phyloP scores from a whole-genome alignment of 2,888 invertebrate species.

The Drosophila eohydei region DNA sequence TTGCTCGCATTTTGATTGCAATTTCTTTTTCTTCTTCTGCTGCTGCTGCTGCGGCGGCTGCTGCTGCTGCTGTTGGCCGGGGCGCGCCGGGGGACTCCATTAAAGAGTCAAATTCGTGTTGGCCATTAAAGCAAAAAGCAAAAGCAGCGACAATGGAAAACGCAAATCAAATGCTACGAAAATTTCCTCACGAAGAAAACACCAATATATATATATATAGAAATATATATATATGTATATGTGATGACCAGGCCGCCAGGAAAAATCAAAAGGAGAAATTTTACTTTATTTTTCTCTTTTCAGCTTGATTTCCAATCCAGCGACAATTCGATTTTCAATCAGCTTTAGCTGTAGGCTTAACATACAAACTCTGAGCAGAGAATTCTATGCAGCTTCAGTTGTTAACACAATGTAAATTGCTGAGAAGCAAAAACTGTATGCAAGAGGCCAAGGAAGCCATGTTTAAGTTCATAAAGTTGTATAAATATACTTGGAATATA shows the following conservation, averaged over 20 bases:
- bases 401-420: not conserved
- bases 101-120: conserved; percentile 79
- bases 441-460: not conserved
- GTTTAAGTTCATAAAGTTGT: no score
- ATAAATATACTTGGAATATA: no score
- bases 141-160: conserved; percentile 74
- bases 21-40: conserved; percentile 65
- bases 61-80: conserved; percentile 23
- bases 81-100: conserved; percentile 59
- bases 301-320: conserved; percentile 21
- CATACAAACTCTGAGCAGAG: conserved; percentile 24
- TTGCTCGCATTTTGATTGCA: conserved; percentile 83
- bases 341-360: conserved; percentile 37
- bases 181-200: conserved; percentile 71
- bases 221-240: not conserved
- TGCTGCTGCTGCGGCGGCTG: not conserved
- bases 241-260: conserved; percentile 25
- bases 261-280: conserved; percentile 33
- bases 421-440: not conserved
- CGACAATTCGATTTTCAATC: conserved; percentile 58
- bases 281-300: not conserved
- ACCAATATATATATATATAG: not conserved
- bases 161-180: conserved; percentile 70
- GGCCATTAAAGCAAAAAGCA: conserved; percentile 67
- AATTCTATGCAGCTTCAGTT: conserved; percentile 5